Evolutionary conservation across 2,113 vertebrate genomes (phyloP).

Genomic region (Clarias magur): DNA sequence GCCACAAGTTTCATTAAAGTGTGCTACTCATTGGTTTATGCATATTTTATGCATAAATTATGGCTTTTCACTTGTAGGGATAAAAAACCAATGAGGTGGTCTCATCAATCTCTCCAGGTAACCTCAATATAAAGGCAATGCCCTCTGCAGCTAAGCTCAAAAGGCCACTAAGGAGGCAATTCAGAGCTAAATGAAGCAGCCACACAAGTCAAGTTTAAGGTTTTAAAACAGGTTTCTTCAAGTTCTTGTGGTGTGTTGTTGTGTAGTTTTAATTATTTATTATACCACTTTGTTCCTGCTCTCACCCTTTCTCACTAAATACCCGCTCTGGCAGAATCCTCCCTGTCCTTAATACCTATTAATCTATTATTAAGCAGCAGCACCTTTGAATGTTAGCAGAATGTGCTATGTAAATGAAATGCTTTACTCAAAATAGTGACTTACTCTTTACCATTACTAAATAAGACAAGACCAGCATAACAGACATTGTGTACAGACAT

Average conservation of each 20-base stretch:
- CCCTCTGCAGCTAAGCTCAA: not conserved
- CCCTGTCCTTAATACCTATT: not conserved
- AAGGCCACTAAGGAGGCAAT: not conserved
- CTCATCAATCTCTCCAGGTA: too few relatives aligned
- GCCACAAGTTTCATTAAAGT: not conserved
- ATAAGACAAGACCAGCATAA: not conserved
- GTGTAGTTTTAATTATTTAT: not conserved
- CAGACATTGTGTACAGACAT: not conserved
- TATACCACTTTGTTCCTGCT: not conserved
- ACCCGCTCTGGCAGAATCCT: not conserved
- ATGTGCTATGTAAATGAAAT: not conserved
- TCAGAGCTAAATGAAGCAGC: too few relatives aligned
- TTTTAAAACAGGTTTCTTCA: not conserved
- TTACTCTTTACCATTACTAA: not conserved
- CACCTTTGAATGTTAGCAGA: not conserved
- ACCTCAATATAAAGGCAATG: too few relatives aligned
- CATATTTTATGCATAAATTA: not conserved
- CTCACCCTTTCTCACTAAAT: not conserved
- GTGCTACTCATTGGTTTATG: not conserved
- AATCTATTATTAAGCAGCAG: not conserved
- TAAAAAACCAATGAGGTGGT: not conserved
- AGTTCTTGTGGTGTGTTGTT: not conserved
- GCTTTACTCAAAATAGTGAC: not conserved
- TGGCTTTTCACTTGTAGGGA: not conserved
- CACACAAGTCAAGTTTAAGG: not conserved